A percentile compares a stretch with the other conserved stretches of the same genome.
These are phyloP conservation scores for Helogale parvula DNA, from an alignment of 2,113 vertebrate genomes.

Conservation along the genomic window DNA sequence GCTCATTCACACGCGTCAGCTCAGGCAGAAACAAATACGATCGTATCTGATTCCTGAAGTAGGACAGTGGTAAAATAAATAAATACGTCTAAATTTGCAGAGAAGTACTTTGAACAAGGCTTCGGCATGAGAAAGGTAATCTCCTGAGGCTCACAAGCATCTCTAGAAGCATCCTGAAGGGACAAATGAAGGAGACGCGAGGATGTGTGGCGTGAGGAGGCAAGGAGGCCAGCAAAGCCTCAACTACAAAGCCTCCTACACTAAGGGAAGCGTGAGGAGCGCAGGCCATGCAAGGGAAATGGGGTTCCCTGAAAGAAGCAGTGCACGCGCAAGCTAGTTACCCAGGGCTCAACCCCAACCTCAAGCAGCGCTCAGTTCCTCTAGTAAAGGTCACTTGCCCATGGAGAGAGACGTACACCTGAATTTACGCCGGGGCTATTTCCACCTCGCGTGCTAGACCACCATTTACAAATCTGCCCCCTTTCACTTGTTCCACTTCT, in stretches of 20 bases:
- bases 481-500: not conserved
- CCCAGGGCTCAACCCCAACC: not conserved
- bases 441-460: not conserved
- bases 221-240: not conserved
- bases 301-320: not conserved
- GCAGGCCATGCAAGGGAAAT: accelerated
- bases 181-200: not conserved
- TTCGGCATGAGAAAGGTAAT: not conserved
- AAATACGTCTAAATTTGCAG: not conserved
- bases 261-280: not conserved
- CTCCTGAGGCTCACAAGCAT: accelerated
- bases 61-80: not conserved
- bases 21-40: not conserved
- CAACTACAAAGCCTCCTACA: accelerated
- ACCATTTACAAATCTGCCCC: not conserved
- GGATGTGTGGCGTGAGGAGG: accelerated
- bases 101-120: not conserved
- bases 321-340: not conserved
- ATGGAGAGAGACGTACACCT: not conserved
- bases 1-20: not conserved
- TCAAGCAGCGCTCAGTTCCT: not conserved
- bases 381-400: not conserved
- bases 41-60: not conserved
- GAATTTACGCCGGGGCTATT: not conserved
- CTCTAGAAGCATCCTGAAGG: not conserved